Evolutionary conservation across 2,113 vertebrate genomes (phyloP).

Genomic region (Aldabrachelys gigantea): DNA sequence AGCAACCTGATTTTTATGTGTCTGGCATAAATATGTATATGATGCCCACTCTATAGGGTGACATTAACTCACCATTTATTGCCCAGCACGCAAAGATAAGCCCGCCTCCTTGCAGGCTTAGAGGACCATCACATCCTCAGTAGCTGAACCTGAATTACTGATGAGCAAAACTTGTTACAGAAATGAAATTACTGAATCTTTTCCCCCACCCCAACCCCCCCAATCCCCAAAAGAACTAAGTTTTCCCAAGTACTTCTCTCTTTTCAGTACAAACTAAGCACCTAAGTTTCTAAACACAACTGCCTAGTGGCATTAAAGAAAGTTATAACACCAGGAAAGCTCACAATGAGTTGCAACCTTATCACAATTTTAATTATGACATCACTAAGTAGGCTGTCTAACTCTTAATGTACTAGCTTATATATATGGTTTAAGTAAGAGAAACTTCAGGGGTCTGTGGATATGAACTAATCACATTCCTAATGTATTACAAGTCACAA

Average conservation of each 20-base stretch:
- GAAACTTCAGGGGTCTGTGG: not conserved
- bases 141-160: not conserved
- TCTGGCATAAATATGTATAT: fast-evolving
- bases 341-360: not conserved
- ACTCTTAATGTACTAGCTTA: not conserved
- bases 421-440: not conserved
- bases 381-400: not conserved
- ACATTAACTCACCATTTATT: conserved; percentile 52
- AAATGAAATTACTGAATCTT: not conserved
- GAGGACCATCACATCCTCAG: not conserved
- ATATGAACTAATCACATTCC: not conserved
- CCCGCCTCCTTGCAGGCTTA: not conserved
- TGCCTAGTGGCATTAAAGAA: not conserved
- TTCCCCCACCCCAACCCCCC: not conserved
- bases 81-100: conserved; percentile 31
- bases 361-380: conserved; percentile 33
- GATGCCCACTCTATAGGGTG: not conserved
- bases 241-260: not conserved
- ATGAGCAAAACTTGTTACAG: conserved; percentile 23
- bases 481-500: not conserved
- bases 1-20: not conserved
- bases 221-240: not conserved
- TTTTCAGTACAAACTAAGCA: not conserved
- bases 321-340: fast-evolving
- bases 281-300: not conserved